A percentile compares a stretch with the other conserved stretches of the same genome.
phyloP scores from a whole-genome alignment of 1,140 invertebrate species.

The Odontomachus brunneus region DNA sequence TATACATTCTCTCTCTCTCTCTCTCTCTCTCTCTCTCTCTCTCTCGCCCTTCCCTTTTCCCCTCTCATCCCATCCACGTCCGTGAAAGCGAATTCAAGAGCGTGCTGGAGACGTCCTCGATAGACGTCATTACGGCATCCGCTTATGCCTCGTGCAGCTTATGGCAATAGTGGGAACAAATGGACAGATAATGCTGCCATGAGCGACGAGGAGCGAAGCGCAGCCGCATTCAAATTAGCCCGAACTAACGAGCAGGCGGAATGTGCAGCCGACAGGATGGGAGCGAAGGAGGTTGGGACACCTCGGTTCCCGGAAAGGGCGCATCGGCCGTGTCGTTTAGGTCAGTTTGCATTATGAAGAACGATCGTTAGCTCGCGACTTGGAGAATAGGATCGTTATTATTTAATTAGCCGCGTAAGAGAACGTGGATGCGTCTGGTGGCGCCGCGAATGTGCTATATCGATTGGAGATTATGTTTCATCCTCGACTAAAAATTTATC shows the following conservation, averaged over 20 bases:
- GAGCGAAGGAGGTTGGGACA: background rate
- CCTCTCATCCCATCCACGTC: no score
- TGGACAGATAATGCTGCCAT: constrained; percentile 36
- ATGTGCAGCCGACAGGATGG: constrained; percentile 41
- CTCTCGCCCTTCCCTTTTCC: background rate
- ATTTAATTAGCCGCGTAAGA: constrained; percentile 69
- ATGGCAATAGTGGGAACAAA: constrained; percentile 31
- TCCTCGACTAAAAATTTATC: no score
- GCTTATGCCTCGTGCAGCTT: constrained; percentile 29
- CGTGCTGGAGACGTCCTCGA: background rate
- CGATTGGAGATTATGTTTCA: no score
- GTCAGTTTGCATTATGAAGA: constrained; percentile 59
- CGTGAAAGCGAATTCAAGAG: background rate
- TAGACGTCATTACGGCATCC: constrained; percentile 25
- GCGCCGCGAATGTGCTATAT: constrained; percentile 53
- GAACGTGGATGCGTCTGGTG: constrained; percentile 42
- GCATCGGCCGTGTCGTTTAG: constrained; percentile 53
- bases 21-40: no score
- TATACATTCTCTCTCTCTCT: no score
- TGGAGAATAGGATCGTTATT: constrained; percentile 63
- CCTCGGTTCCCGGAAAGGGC: background rate
- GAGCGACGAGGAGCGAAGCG: constrained; percentile 17
- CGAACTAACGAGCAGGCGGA: constrained; percentile 68
- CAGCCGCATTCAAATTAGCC: constrained; percentile 69
- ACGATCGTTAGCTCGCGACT: constrained; percentile 28